Conservation (phyloP, 2,797 vertebrate species). For the Setipinna tenuifilis region DNA sequence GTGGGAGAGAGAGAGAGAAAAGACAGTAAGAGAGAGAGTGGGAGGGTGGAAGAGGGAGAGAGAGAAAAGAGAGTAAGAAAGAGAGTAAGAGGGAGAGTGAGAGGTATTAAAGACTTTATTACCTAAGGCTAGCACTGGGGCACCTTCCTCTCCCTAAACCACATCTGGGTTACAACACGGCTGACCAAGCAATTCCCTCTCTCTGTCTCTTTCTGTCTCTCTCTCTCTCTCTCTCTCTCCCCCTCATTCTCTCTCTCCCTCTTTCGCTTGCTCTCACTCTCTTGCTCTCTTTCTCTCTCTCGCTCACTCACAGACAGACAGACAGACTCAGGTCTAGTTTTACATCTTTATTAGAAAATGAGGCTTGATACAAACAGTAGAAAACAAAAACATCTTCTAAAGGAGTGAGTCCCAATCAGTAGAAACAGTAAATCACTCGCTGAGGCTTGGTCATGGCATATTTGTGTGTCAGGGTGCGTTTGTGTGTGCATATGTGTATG, state of each 20-base stretch:
- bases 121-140: slow-evolving; percentile 1
- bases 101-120: not conserved
- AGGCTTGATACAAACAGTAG: not conserved
- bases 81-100: too few species aligned
- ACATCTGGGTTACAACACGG: not conserved
- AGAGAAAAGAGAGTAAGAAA: too few species aligned
- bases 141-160: not conserved
- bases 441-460: not conserved
- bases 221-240: too few species aligned
- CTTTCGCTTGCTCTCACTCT: too few species aligned
- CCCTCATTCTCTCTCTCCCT: not conserved
- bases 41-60: too few species aligned
- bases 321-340: slow-evolving; percentile 10
- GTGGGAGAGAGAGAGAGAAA: too few species aligned
- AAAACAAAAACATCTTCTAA: not conserved
- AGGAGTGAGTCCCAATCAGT: not conserved
- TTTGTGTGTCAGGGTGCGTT: not conserved
- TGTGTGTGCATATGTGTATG: not conserved
- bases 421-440: not conserved
- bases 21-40: too few species aligned
- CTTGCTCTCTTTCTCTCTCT: too few species aligned
- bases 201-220: too few species aligned
- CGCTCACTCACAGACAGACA: not conserved
- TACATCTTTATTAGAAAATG: slow-evolving; percentile 1
- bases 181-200: not conserved